phyloP scores from a whole-genome alignment of 2,888 invertebrate species.

The Heteromurus nitidus region DNA sequence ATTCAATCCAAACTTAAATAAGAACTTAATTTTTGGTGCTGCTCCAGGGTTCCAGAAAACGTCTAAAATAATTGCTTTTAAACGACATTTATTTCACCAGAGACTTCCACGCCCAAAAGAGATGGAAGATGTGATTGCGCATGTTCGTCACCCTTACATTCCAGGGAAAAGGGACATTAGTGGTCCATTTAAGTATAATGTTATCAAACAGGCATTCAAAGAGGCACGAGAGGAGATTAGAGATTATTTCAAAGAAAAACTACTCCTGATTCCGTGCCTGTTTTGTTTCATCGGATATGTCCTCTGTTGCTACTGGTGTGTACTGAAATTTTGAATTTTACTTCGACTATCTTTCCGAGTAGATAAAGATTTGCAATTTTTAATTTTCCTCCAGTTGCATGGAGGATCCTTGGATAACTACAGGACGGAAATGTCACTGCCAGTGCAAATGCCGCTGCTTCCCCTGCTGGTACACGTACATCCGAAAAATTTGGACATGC shows the following conservation, averaged over 20 bases:
- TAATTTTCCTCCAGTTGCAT: conserved; percentile 13
- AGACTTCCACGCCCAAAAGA: conserved; percentile 58
- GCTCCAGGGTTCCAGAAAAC: too few species aligned
- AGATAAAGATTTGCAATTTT: background rate
- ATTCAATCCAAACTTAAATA: too few species aligned
- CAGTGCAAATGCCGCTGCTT: conserved; percentile 53
- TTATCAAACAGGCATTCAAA: conserved; percentile 21
- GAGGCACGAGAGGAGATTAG: conserved; percentile 35
- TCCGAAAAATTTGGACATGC: conserved; percentile 45
- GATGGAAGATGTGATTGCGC: conserved; percentile 34
- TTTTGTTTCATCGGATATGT: conserved; percentile 46
- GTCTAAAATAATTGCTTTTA: too few species aligned
- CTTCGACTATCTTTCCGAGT: background rate
- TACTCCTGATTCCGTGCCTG: conserved; percentile 14
- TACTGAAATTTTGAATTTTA: too few species aligned
- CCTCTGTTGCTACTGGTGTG: conserved; percentile 49
- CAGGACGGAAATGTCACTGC: conserved; percentile 22
- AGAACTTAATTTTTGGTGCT: too few species aligned
- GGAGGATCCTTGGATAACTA: background rate
- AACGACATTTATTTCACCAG: conserved; percentile 30
- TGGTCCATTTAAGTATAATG: conserved; percentile 22
- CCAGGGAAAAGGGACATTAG: conserved; percentile 44
- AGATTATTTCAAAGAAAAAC: conserved; percentile 31
- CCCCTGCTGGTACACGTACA: conserved; percentile 31
- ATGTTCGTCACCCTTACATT: conserved; percentile 45